phyloP scores from a whole-genome alignment of 1,140 invertebrate genomes.

The Rhagoletis pomonella region DNA sequence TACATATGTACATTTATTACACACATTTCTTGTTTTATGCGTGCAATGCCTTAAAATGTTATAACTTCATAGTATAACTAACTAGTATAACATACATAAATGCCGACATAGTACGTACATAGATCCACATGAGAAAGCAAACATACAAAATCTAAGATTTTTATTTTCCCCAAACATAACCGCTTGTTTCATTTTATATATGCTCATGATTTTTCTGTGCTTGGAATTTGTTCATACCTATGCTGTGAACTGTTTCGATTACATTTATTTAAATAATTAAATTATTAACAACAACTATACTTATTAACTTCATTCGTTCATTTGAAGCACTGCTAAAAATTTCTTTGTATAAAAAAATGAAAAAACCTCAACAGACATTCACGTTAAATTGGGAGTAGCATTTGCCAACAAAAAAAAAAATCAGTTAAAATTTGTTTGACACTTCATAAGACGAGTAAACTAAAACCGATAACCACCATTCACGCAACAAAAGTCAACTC shows the following conservation, averaged over 20 bases:
- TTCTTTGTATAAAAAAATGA: not conserved
- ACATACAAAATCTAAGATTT: not conserved
- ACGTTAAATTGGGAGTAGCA: too few species aligned
- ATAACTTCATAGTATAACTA: not conserved
- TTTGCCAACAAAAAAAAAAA: not conserved
- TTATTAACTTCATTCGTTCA: too few species aligned
- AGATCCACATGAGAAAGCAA: not conserved
- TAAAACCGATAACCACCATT: not conserved
- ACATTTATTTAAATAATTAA: not conserved
- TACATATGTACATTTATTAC: not conserved
- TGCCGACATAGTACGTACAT: not conserved
- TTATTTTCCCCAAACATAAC: not conserved
- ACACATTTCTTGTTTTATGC: not conserved
- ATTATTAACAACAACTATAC: not conserved
- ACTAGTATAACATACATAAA: too few species aligned
- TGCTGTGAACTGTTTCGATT: not conserved
- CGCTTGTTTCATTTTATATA: not conserved
- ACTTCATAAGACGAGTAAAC: constrained; percentile 19
- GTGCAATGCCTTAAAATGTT: not conserved
- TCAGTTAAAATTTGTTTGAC: not conserved
- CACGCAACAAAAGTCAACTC: not conserved
- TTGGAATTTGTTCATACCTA: not conserved
- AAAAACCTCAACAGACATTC: not conserved
- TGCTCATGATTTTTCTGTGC: not conserved
- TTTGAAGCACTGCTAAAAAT: not conserved